These are phyloP conservation scores for Decapterus maruadsi DNA, from an alignment of 2,797 vertebrate species.

Conservation along the genomic window DNA sequence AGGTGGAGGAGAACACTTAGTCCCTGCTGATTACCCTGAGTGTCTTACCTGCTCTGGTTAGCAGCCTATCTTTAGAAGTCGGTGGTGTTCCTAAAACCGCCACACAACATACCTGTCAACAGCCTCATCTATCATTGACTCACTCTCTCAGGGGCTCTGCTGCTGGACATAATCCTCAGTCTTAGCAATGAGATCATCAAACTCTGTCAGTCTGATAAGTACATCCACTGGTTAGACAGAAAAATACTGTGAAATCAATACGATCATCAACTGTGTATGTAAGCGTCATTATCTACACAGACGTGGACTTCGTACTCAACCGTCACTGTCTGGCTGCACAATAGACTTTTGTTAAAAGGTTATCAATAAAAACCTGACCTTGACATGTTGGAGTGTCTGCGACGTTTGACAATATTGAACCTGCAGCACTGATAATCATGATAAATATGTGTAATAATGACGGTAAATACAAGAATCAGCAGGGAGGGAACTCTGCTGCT, in stretches of 20 bases:
- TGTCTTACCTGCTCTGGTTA: constrained; percentile 81
- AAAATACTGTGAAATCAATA: background rate
- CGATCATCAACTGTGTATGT: background rate
- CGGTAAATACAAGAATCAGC: background rate
- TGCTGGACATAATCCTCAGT: constrained; percentile 19
- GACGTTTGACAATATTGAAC: background rate
- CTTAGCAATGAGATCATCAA: constrained; percentile 6
- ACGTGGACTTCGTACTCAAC: background rate
- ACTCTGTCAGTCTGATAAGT: background rate
- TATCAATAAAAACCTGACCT: background rate
- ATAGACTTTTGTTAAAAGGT: background rate
- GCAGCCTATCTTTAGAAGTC: constrained; percentile 79
- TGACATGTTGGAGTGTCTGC: background rate
- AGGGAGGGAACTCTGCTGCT: no score
- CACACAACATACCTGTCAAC: constrained; percentile 82
- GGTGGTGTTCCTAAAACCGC: constrained; percentile 83
- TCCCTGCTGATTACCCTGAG: constrained; percentile 42
- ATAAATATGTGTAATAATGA: background rate
- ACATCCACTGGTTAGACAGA: background rate
- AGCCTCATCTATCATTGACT: constrained; percentile 59
- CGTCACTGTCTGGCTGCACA: background rate
- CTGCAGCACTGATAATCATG: background rate
- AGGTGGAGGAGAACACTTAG: constrained; percentile 36
- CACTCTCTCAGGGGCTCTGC: constrained; percentile 24
- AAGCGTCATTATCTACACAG: background rate